Conservation (phyloP, 2,797 vertebrate genomes). For the Limnodromus scolopaceus region DNA sequence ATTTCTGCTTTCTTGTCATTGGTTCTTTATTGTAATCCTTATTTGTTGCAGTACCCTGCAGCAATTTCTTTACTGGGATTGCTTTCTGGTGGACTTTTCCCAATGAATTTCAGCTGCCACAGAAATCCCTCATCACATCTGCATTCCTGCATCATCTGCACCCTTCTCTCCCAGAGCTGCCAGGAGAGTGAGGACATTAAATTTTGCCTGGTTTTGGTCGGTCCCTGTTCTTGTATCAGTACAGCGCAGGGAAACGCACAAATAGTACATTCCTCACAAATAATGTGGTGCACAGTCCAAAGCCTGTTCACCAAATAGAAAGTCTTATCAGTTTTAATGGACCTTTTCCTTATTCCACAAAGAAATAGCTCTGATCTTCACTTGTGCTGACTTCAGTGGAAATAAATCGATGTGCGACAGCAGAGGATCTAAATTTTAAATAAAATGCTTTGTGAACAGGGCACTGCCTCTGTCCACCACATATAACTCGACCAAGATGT, state of each 20-base stretch:
- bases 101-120: conserved; percentile 2
- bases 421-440: background rate
- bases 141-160: background rate
- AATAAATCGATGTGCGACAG: background rate
- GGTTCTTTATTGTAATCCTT: conserved; percentile 22
- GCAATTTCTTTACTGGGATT: background rate
- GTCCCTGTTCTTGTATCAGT: background rate
- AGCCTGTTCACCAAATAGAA: background rate
- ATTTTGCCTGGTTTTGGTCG: background rate
- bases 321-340: background rate
- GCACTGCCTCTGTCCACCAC: background rate
- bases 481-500: accelerated
- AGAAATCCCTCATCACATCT: conserved; percentile 18
- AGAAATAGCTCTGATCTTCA: background rate
- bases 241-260: background rate
- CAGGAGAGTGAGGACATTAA: background rate
- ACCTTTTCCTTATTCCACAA: background rate
- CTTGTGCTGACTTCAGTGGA: background rate
- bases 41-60: conserved; percentile 5
- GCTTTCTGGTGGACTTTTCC: conserved; percentile 27
- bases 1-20: conserved; percentile 5
- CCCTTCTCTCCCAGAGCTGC: background rate
- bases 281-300: background rate
- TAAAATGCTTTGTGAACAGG: background rate
- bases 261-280: background rate